phyloP scores from a whole-genome alignment of 37 sponge, comb jelly and placozoan genomes.

The Beroe forskalii region DNA sequence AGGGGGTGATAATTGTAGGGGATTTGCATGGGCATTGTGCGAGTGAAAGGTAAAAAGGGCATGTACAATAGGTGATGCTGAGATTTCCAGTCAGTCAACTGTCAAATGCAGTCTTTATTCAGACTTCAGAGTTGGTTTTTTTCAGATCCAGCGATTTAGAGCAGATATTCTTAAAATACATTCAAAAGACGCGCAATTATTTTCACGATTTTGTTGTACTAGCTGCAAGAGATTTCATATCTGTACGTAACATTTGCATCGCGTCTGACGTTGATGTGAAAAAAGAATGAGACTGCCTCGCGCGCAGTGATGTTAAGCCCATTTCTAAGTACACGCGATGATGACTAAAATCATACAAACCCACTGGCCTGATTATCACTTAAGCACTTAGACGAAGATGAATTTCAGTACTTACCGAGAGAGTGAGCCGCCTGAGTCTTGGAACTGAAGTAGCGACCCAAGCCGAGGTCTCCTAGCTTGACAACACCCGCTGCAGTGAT shows the following conservation, averaged over 20 bases:
- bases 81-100: no score
- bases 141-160: no score
- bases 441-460: constrained; percentile 97
- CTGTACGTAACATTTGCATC: not conserved
- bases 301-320: not conserved
- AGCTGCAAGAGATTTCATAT: not conserved
- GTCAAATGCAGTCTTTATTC: no score
- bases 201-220: not conserved
- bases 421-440: constrained; percentile 96
- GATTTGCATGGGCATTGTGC: no score
- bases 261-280: not conserved
- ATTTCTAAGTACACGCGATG: no score
- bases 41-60: constrained; percentile 95
- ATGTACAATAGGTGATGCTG: constrained; percentile 99
- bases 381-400: no score
- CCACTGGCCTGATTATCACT: no score
- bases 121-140: no score
- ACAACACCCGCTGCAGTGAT: constrained; percentile 93
- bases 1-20: constrained; percentile 98
- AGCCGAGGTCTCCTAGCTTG: constrained; percentile 95
- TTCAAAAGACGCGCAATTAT: not conserved
- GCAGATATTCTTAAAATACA: no score
- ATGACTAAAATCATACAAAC: no score
- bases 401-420: no score
- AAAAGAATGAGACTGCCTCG: no score